These are phyloP conservation scores for Aplidium turbinatum DNA, from an alignment of 23 tunicate species.

Conservation along the genomic window DNA sequence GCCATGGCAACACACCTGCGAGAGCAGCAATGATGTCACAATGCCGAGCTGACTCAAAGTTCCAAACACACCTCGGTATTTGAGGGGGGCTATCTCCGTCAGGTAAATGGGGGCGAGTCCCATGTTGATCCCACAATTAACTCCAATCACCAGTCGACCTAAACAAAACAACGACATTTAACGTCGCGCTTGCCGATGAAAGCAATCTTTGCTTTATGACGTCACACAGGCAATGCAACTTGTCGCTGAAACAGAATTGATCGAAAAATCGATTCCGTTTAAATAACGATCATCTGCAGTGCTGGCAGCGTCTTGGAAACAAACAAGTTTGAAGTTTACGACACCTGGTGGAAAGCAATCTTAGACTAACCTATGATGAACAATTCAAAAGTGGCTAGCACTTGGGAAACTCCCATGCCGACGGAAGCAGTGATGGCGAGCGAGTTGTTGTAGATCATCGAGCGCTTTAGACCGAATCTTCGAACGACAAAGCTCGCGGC, in stretches of 20 bases:
- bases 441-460: constrained; percentile 60
- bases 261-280: too few relatives aligned
- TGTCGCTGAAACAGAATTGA: too few relatives aligned
- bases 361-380: constrained; percentile 61
- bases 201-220: too few relatives aligned
- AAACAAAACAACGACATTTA: constrained; percentile 15
- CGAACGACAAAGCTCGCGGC: constrained; percentile 43
- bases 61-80: constrained; percentile 89
- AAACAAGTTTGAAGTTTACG: too few relatives aligned
- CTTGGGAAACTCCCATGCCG: constrained; percentile 73
- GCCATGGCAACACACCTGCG: constrained; percentile 94
- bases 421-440: constrained; percentile 49
- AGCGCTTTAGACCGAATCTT: constrained; percentile 54
- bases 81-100: constrained; percentile 91
- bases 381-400: constrained; percentile 75
- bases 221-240: too few relatives aligned
- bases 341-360: too few relatives aligned
- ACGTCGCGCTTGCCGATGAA: too few relatives aligned
- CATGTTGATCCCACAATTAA: constrained; percentile 86
- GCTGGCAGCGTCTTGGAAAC: too few relatives aligned
- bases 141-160: constrained; percentile 88
- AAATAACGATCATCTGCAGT: too few relatives aligned
- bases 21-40: constrained; percentile 81
- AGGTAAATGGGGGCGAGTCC: constrained; percentile 95
- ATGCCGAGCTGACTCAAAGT: constrained; percentile 88